phyloP scores from a whole-genome alignment of 2,113 vertebrate species.

The Passer montanus region DNA sequence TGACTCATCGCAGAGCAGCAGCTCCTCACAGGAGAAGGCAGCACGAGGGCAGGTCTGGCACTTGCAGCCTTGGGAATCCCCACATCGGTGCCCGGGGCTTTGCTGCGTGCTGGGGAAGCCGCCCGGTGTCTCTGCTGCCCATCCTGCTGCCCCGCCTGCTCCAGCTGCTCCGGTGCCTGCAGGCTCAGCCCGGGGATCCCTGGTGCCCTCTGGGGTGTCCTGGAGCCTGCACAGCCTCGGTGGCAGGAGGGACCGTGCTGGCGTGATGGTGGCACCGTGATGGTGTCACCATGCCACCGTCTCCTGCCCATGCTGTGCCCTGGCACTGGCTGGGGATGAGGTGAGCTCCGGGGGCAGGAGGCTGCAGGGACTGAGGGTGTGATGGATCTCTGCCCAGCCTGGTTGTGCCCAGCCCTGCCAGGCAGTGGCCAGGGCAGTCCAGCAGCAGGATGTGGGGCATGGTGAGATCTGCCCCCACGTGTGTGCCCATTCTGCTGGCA shows the following conservation, averaged over 20 bases:
- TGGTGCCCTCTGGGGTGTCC: rapidly evolving
- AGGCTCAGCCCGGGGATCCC: rapidly evolving
- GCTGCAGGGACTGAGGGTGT: rapidly evolving
- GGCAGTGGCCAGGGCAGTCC: neutral
- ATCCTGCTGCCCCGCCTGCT: rapidly evolving
- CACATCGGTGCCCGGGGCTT: neutral
- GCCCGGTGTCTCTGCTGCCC: neutral
- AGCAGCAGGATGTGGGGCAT: neutral
- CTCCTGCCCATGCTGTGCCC: neutral
- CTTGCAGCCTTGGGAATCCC: neutral
- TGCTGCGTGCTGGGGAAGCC: neutral
- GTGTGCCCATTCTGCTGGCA: neutral
- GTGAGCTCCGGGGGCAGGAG: neutral
- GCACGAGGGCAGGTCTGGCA: constrained; percentile 54
- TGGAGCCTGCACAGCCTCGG: neutral
- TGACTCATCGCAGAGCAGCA: constrained; percentile 28
- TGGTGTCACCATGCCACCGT: neutral
- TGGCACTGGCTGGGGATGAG: neutral
- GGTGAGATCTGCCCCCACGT: neutral
- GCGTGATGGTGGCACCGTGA: rapidly evolving
- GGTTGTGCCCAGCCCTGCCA: rapidly evolving
- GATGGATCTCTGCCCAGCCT: neutral
- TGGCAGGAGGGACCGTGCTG: neutral
- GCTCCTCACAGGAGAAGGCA: constrained; percentile 29
- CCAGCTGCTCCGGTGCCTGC: rapidly evolving